Evolutionary conservation across 2,888 invertebrate species (phyloP), one percentile per base, ranked within the genome.

Genomic region (Axea sp.): DNA sequence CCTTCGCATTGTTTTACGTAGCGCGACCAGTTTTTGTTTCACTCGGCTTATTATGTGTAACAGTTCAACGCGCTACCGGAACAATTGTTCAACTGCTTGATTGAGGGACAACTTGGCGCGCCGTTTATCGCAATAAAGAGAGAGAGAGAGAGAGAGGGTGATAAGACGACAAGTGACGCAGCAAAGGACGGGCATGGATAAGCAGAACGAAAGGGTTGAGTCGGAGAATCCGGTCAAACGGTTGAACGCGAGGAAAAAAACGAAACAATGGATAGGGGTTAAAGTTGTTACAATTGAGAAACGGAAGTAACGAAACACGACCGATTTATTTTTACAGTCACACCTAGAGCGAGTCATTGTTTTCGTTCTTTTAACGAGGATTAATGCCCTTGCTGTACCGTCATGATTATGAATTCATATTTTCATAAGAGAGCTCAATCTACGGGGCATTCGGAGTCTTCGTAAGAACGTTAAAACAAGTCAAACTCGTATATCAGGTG

Each of bases 21-120:
- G 84, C 82, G 77, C 83, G 85, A 86, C 86, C 83, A 86, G 85
- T 86, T 86, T 86, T 85, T 86, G 81, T 82, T 83, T 84, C 82
- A 79, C 80, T 81, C 78, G 73, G 82, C 83, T 85, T 84, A 85
- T 86, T 86, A 86, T 82, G 81, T 82, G 83, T 82, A 80, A 82
- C 80, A 78, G 78, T 81, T 76, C 75, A 75, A 71, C 69, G 75
- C 76, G 71, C 62, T 78, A 75, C 43, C 51, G 47, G 19, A 51
- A 45, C 55, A 37, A 64, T 65, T 60, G 77, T 76, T 77, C 71
- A 71, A 67, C 45, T 72, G 67, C 49, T 59, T 65, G 64, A 73
- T 64, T 41, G 69, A 41, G 43, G 51, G 53, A 76, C 60, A 71
- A 64, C 49, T 60, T 55, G 49, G 30, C 55, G 41, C 24, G 22